These are phyloP conservation scores for Omphaloscelis lunosa DNA, from an alignment of 2,888 invertebrate species.

Conservation along the genomic window DNA sequence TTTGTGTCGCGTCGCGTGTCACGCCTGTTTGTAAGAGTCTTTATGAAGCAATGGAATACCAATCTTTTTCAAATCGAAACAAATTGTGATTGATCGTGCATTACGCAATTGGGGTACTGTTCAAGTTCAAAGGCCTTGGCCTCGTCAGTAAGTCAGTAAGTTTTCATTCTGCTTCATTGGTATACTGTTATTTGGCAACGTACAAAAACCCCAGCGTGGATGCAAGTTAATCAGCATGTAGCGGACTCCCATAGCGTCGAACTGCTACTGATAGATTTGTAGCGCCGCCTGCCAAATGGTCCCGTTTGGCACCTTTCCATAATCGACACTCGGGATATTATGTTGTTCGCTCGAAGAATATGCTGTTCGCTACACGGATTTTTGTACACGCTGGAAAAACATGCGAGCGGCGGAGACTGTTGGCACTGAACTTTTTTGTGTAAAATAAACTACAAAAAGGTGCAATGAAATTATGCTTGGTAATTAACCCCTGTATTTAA, in stretches of 20 bases:
- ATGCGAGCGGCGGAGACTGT: constrained; percentile 35
- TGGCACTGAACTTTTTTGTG: constrained; percentile 42
- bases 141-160: not conserved
- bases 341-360: constrained; percentile 63
- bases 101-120: too few relatives aligned
- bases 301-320: constrained; percentile 73
- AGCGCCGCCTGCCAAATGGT: constrained; percentile 70
- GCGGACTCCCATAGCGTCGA: constrained; percentile 37
- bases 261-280: constrained; percentile 72
- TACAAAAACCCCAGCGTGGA: constrained; percentile 18
- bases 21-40: too few relatives aligned
- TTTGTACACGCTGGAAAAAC: constrained; percentile 62
- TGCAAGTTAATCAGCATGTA: constrained; percentile 60
- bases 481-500: not conserved
- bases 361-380: constrained; percentile 55
- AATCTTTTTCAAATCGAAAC: too few relatives aligned
- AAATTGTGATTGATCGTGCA: too few relatives aligned
- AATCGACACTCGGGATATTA: constrained; percentile 58
- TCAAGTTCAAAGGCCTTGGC: not conserved
- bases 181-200: constrained; percentile 1
- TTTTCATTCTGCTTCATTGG: not conserved
- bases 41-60: too few relatives aligned
- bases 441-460: constrained; percentile 1
- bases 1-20: too few relatives aligned
- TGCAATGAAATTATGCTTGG: constrained; percentile 2